phyloP scores from a whole-genome alignment of 2,113 vertebrate genomes.

The Dinomys branickii region DNA sequence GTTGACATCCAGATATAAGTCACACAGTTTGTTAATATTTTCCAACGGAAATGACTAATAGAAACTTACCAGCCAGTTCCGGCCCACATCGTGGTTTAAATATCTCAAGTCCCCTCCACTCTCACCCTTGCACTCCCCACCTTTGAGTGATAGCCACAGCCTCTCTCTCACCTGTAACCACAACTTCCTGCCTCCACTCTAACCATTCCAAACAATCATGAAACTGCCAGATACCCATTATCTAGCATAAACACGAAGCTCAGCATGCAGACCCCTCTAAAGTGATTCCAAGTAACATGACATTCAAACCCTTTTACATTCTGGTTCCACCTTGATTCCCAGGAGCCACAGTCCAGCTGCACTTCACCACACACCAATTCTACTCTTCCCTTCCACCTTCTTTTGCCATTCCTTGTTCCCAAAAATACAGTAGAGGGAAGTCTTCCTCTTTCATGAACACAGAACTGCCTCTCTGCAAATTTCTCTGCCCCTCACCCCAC shows the following conservation, averaged over 20 bases:
- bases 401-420: background rate
- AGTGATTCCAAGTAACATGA: background rate
- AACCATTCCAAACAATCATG: background rate
- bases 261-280: background rate
- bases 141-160: background rate
- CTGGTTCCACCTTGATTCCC: background rate
- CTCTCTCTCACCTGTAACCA: background rate
- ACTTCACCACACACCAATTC: accelerated
- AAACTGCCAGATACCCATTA: background rate
- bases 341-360: background rate
- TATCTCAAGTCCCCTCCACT: background rate
- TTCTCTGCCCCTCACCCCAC: too few species aligned
- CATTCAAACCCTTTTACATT: background rate
- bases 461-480: background rate
- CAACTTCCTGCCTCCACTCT: background rate
- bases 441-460: background rate
- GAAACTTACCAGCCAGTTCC: background rate
- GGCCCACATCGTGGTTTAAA: background rate
- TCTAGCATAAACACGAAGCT: background rate
- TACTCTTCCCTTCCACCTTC: background rate
- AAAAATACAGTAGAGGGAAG: background rate
- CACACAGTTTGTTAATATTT: too few species aligned
- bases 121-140: background rate
- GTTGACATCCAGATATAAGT: background rate
- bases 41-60: background rate